Evolutionary conservation across 1,140 invertebrate species (phyloP).

Genomic region (Cylas formicarius): DNA sequence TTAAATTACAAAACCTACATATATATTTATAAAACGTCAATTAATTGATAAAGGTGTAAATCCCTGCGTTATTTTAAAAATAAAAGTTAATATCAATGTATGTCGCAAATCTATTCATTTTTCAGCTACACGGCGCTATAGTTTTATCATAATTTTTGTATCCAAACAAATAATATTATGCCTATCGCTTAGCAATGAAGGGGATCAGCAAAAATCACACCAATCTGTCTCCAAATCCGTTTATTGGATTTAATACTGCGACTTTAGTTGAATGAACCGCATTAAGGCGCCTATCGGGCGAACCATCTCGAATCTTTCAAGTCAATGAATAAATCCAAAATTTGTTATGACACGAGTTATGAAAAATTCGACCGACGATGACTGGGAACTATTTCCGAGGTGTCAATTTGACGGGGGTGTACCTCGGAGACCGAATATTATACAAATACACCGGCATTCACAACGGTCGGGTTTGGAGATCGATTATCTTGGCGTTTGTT

Average conservation of each 20-base stretch:
- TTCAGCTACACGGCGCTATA: neutral
- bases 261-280: constrained; percentile 23
- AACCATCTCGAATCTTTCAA: constrained; percentile 18
- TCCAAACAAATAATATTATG: neutral
- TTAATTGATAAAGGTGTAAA: no score
- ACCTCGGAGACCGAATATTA: constrained; percentile 16
- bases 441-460: no score
- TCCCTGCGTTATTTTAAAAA: no score
- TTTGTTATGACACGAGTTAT: constrained; percentile 31
- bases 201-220: no score
- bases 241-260: constrained; percentile 7
- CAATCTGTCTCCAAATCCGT: no score
- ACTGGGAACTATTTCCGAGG: constrained; percentile 26
- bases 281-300: constrained; percentile 21
- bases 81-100: neutral
- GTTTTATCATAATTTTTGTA: neutral
- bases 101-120: neutral
- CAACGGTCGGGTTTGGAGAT: no score
- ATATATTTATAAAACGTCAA: no score
- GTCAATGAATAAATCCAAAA: constrained; percentile 28
- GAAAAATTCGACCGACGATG: constrained; percentile 28
- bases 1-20: no score
- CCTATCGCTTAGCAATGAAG: neutral
- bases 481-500: no score
- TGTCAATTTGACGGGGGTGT: constrained; percentile 27